Percentiles rank a stretch among this genome's conserved stretches.
These are phyloP conservation scores for Stenurella melanura DNA, from an alignment of 2,888 invertebrate species.

Conservation along the genomic window DNA sequence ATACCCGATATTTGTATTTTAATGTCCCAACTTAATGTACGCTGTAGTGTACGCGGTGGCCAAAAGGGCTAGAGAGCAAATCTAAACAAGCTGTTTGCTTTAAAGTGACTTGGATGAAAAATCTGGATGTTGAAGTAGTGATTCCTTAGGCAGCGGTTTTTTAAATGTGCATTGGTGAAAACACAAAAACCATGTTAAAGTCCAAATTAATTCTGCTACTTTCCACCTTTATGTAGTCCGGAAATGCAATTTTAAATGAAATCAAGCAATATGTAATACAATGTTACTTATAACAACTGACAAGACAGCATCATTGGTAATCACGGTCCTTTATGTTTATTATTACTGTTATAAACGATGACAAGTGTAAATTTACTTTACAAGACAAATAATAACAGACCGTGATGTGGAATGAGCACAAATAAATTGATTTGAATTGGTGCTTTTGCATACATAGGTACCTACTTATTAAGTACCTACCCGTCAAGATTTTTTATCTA, in stretches of 20 bases:
- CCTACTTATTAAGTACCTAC: constrained; percentile 24
- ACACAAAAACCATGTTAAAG: neutral
- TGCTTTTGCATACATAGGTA: constrained; percentile 30
- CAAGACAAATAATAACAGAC: constrained; percentile 21
- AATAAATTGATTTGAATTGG: constrained; percentile 27
- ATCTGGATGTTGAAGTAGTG: too few species aligned
- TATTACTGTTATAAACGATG: constrained; percentile 34
- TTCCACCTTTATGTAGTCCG: neutral
- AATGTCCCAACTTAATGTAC: too few species aligned
- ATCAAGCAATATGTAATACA: neutral
- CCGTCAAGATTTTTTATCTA: neutral
- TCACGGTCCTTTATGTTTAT: constrained; percentile 30
- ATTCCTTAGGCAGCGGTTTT: too few species aligned
- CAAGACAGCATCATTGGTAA: constrained; percentile 23
- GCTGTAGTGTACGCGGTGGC: too few species aligned
- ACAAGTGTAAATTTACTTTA: constrained; percentile 28
- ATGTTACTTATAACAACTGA: constrained; percentile 3
- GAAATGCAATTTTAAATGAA: neutral
- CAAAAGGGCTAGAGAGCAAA: too few species aligned
- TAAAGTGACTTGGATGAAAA: too few species aligned
- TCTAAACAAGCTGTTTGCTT: too few species aligned
- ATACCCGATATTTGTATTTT: too few species aligned
- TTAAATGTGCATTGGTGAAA: neutral
- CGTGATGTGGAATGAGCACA: neutral
- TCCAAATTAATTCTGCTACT: neutral